Evolutionary conservation across 2,888 invertebrate species (phyloP).

Genomic region (Epistrophe eligans): DNA sequence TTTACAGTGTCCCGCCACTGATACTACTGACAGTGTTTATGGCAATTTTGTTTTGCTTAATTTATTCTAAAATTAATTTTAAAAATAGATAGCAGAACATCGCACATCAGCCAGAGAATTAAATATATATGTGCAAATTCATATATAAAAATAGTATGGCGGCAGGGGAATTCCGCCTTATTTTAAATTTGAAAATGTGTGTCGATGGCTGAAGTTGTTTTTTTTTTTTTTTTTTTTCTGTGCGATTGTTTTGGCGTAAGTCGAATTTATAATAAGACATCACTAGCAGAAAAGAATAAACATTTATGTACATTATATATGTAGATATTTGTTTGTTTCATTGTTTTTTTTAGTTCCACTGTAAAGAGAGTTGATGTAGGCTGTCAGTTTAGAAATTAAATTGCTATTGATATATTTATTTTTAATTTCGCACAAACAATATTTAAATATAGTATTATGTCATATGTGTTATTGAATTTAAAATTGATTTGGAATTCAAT

Average conservation of each 20-base stretch:
- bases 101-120: conserved; percentile 10
- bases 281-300: conserved; percentile 39
- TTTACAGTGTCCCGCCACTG: conserved; percentile 8
- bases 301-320: background rate
- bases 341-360: background rate
- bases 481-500: background rate
- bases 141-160: conserved; percentile 43
- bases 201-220: conserved; percentile 55
- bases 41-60: conserved; percentile 9
- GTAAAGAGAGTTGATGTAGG: conserved; percentile 10
- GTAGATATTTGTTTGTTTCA: background rate
- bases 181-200: conserved; percentile 48
- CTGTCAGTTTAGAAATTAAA: background rate
- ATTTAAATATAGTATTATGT: too few species aligned
- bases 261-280: conserved; percentile 49
- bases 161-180: conserved; percentile 31
- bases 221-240: background rate
- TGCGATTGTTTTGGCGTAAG: conserved; percentile 34
- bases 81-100: conserved; percentile 56
- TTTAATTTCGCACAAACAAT: background rate
- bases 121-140: background rate
- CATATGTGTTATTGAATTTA: background rate
- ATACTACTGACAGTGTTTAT: conserved; percentile 29
- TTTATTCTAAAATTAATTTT: conserved; percentile 18
- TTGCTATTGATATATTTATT: background rate